phyloP scores from a whole-genome alignment of 2,888 invertebrate genomes.

The Stenichneumon culpator region DNA sequence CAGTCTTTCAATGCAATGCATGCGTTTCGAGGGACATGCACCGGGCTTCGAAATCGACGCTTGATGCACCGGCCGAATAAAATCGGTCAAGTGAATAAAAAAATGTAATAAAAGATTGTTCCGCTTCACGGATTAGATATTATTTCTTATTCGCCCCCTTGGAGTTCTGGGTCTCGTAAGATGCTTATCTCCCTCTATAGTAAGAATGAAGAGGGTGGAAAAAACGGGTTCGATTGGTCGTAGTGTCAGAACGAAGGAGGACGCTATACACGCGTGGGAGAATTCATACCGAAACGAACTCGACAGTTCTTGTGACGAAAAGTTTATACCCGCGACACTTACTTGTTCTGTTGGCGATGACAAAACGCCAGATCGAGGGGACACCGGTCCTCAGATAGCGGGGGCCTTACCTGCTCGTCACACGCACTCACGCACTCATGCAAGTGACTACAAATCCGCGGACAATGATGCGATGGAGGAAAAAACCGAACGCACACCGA shows the following conservation, averaged over 20 bases:
- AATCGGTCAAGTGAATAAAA: slow-evolving; percentile 80
- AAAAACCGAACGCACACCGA: slow-evolving; percentile 2
- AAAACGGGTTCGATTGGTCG: slow-evolving; percentile 80
- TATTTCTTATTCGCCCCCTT: slow-evolving; percentile 63
- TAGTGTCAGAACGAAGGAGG: slow-evolving; percentile 30
- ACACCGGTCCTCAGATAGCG: slow-evolving; percentile 19
- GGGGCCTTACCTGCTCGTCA: slow-evolving; percentile 59
- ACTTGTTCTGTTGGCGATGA: slow-evolving; percentile 46
- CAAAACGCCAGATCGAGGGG: slow-evolving; percentile 22
- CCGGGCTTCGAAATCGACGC: slow-evolving; percentile 73
- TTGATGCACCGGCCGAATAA: slow-evolving; percentile 71
- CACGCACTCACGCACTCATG: slow-evolving; percentile 44
- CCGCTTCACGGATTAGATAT: slow-evolving; percentile 77
- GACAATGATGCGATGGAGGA: slow-evolving; percentile 46
- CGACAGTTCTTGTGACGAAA: slow-evolving; percentile 57
- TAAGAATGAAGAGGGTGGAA: slow-evolving; percentile 64
- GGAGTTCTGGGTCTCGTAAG: slow-evolving; percentile 68
- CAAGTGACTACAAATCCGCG: slow-evolving; percentile 55
- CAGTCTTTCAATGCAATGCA: slow-evolving; percentile 26
- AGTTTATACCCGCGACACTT: slow-evolving; percentile 63
- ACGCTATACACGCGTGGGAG: slow-evolving; percentile 79
- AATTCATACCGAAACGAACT: slow-evolving; percentile 66
- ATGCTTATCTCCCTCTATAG: slow-evolving; percentile 76
- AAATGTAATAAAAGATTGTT: slow-evolving; percentile 74
- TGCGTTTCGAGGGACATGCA: slow-evolving; percentile 45